Evolutionary conservation across 2,113 vertebrate genomes (phyloP).

Genomic region (Notechis scutatus): DNA sequence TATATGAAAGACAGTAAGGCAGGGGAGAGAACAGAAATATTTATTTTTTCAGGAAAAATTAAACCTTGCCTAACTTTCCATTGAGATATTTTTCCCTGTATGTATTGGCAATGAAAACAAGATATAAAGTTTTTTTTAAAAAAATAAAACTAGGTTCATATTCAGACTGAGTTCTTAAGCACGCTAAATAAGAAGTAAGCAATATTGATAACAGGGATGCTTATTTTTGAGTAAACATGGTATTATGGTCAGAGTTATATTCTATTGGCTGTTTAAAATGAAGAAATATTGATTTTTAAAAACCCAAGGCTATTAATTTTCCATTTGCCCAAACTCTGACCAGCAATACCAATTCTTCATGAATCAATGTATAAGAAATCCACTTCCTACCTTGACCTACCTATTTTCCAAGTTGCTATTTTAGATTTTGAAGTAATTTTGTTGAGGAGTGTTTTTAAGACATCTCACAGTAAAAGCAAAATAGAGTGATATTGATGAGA

Average conservation of each 20-base stretch:
- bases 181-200: background rate
- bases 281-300: slow-evolving; percentile 18
- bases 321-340: background rate
- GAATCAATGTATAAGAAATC: slow-evolving; percentile 27
- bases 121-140: slow-evolving; percentile 24
- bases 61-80: background rate
- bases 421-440: slow-evolving; percentile 36
- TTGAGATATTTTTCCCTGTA: slow-evolving; percentile 36
- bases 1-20: slow-evolving; percentile 33
- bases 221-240: background rate
- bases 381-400: background rate
- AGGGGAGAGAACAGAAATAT: slow-evolving; percentile 23
- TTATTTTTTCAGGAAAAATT: slow-evolving; percentile 13
- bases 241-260: background rate
- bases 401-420: slow-evolving; percentile 5
- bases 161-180: background rate
- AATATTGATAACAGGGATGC: background rate
- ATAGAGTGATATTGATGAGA: background rate
- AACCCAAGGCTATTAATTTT: background rate
- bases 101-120: slow-evolving; percentile 39
- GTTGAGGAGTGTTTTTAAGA: slow-evolving; percentile 52
- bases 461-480: slow-evolving; percentile 37
- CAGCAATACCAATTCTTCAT: background rate
- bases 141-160: slow-evolving; percentile 7
- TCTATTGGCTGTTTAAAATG: background rate